Evolutionary conservation across 2,888 invertebrate species (phyloP), one percentile per base, ranked within the genome.

Genomic region (Drosophila neoperkinsi): DNA sequence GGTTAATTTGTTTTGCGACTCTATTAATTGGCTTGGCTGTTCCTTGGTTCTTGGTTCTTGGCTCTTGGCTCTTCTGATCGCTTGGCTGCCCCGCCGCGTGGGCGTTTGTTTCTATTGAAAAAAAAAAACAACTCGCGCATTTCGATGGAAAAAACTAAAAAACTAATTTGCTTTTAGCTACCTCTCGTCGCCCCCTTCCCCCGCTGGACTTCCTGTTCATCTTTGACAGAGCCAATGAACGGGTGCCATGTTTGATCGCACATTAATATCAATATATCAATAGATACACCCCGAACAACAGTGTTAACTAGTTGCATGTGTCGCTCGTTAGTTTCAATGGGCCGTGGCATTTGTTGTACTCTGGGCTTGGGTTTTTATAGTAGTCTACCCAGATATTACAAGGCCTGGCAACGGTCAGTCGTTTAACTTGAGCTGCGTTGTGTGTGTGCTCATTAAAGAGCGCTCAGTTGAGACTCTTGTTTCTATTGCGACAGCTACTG

Each of bases 1-100:
- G 85, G 85, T 86, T 86, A 86, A 86, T 86, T 88, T 86, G 85
- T 86, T 86, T 86, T 86, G 85, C 85, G 85, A 86, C 89, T 86
- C 77, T 86, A 88, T 86, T 86, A 88, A 86, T 86, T 86, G 89
- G 84, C 71, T 80, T 64, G 66, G 59, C 69, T 41, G 30, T 10
- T 43, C 28, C 28, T 28, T 28, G 28, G 28, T 3, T 25, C 46
- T 21, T 67, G 67, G 52, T 52, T 66, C 18, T 53, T 70, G 53
- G 55, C 43, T 75, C 49, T 36, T 66, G 63, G 41, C 33, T 65
- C 53, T 30, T 46, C 46, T 77, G 74, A 79, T 76, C 76, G 77
- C 70, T 78, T 69, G 62, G 58, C 58, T 71, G 64, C 36, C 53
- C 21, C 58, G 67, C 46, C 46, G 25, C 64, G 89, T 84, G 70